Evolutionary conservation across 2,888 invertebrate species (phyloP).

Genomic region (Mechanitis mazaeus): DNA sequence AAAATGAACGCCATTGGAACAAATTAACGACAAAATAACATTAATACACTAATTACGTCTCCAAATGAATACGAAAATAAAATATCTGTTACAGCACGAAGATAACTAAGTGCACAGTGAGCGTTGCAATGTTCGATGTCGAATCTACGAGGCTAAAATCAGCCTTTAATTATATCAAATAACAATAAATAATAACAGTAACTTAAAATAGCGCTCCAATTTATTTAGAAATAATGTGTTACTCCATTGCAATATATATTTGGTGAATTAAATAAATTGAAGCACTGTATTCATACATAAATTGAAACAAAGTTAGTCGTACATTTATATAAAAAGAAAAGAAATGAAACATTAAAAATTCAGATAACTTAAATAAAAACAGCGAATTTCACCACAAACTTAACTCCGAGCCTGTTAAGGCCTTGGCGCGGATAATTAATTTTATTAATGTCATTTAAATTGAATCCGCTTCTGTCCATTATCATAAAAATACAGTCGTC

Average conservation of each 20-base stretch:
- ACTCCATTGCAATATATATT: background rate
- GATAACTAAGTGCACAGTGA: slow-evolving; percentile 76
- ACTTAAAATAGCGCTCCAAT: slow-evolving; percentile 19
- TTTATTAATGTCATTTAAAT: slow-evolving; percentile 37
- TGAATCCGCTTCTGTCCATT: slow-evolving; percentile 35
- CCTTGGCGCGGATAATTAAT: slow-evolving; percentile 36
- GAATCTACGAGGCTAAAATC: slow-evolving; percentile 51
- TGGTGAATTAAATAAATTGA: slow-evolving; percentile 17
- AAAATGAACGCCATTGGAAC: slow-evolving; percentile 55
- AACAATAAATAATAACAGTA: slow-evolving; percentile 16
- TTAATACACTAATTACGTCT: slow-evolving; percentile 74
- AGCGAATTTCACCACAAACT: slow-evolving; percentile 34
- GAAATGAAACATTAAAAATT: slow-evolving; percentile 24
- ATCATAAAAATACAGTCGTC: slow-evolving; percentile 34
- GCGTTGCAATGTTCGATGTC: slow-evolving; percentile 56
- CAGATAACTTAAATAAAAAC: slow-evolving; percentile 26
- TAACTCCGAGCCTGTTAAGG: slow-evolving; percentile 29
- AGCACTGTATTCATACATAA: slow-evolving; percentile 17
- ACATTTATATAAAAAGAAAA: slow-evolving; percentile 24
- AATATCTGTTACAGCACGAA: slow-evolving; percentile 72
- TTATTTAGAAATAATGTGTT: slow-evolving; percentile 7
- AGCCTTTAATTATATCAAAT: slow-evolving; percentile 38
- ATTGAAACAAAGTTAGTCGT: slow-evolving; percentile 21
- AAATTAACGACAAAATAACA: slow-evolving; percentile 68
- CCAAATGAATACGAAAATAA: slow-evolving; percentile 71